Base-by-base conservation (phyloP, 2,888 invertebrate genomes). In the Aradus depressus region DNA sequence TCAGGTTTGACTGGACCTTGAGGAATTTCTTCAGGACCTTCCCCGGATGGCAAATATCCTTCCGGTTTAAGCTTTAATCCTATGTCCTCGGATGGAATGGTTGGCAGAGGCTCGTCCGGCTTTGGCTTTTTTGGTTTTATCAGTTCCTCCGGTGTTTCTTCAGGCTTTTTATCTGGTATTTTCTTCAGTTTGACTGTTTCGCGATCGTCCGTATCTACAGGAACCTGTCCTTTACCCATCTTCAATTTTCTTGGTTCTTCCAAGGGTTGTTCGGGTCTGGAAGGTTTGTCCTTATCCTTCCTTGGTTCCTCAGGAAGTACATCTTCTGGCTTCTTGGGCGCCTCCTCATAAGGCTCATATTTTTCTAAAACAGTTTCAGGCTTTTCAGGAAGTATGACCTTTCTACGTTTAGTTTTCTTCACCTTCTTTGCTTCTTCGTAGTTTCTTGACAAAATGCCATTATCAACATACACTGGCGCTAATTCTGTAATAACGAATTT, bases 101-200 rank as follows among this genome's bases (percentile, higher is more conserved):
- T 12, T 62, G 57, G 51, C 60, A 65, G 16, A 63, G 62, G 51
- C 61, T 63, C 55, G 64, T 66, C 44, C 62, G 50, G 44, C 16
- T 55, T 41, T 4, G 55, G 56, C 45, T 60, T 60, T 12, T 56
- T 49, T 4, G 53, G 62, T 54, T 14, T 63, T 3, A 43, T 53
- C 39, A 53, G 63, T 44, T 64, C 64, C 34, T 64, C 62, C 48
- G 66, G 62, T 49, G 67, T 68, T 50, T 64, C 64, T 19, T 64
- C 60, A 2, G 47, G 37, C 22, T 43, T 28, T 54, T 73, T 74
- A 37, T 67, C 62, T 1, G 74, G 73, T 45, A 71, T 67, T 61
- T 74, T 74, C 61, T 74, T 76, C 10, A 76, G 63, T 37, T 68
- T 70, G 0, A 76, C 65, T 34, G 62, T 64, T 59, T 72, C 71